Evolutionary conservation across 2,113 vertebrate species (phyloP), one percentile per base, ranked within the genome.

Genomic region (Cephalopholis sonnerati): DNA sequence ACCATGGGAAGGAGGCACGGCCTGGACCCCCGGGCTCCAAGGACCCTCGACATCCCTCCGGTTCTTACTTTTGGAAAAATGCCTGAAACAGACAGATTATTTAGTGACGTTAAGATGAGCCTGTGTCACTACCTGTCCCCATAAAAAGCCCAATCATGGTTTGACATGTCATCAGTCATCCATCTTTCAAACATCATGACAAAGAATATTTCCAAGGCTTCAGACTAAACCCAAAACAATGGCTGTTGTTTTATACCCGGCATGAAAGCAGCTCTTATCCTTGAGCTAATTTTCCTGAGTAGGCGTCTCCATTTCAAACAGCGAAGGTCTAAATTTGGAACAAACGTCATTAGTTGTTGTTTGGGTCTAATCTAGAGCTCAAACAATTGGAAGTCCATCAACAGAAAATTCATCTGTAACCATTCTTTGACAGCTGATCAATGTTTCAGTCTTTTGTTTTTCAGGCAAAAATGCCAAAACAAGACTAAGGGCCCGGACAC

Each of bases 51-150:
- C 85, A 57, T 91, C 95, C 89, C 91, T 93, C 5, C 82, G 91
- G 79, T 90, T 95, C 93, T 93, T 97, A 91, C 91, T 96, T 73
- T 97, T 97, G 27, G 96, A 96, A 69, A 97, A 95, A 74, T 97
- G 97, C 97, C 97, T 98, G 91, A 77, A 79, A 82, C 27, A 41
- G 22, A 48, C 0, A 1, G 20, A 29, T 32, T 27, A 50, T 48
- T 65, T 48, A 36, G 7, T 17, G 0, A n/a, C 1, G 2, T 27
- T 44, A 32, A 63, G 77, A 32, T 27, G 12, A 76, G 29, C 50
- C 20, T 61, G 16, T 39, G 55, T 59, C 25, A 83, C 32, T 48
- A 41, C 36, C 39, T 4, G 9, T 17, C 36, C 55, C 77, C 32
- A 71, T 63, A 22, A 81, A 74, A 36, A 29, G 18, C 24, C 20